Evolutionary conservation across 1,140 invertebrate genomes (phyloP), one percentile per base, ranked within the genome.

Genomic region (Varroa destructor): DNA sequence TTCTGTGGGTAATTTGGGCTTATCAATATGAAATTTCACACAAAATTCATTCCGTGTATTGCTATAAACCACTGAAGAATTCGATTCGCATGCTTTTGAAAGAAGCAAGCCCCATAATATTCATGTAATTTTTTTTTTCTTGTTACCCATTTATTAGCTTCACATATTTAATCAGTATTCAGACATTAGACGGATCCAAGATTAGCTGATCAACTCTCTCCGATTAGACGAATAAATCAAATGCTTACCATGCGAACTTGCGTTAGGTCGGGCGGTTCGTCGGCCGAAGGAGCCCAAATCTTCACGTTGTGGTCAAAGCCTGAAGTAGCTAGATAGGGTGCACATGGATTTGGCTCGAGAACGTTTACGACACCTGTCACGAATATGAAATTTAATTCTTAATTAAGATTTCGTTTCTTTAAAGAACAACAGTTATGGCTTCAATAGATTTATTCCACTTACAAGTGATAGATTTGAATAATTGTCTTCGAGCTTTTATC

Each of bases 221-320:
- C 3, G 61, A 2, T 36, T 37, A 3, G 8, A 51, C 46, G 25
- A 51, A 10, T 8, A 75, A 72, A 71, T 55, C 72, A 14, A 25
- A 37, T 54, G 75, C 74, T 76, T 79, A 85, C 84, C 72, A 76
- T 77, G 76, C 79, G 79, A n/a, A 88, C 77, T 40, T 81, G 79
- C 6, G 78, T 76, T 71, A 84, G 73, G 57, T 78, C 72, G n/a
- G 85, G 84, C 55, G 84, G 81, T 56, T 83, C 76, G 73, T 87
- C 83, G 73, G 83, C 82, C 0, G 85, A 86, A 4, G 93, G 91
- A 36, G 88, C 83, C 92, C 93, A 97, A 61, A 97, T 87, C 83
- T 97, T 97, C 1, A 96, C 86, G 79, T 93, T 89, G 76, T 86
- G 85, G 81, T 96, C 93, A 2, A 96, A 81, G 1, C 93, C 91